These are phyloP conservation scores for Heliornis fulica DNA, from an alignment of 2,113 vertebrate species.

Conservation along the genomic window DNA sequence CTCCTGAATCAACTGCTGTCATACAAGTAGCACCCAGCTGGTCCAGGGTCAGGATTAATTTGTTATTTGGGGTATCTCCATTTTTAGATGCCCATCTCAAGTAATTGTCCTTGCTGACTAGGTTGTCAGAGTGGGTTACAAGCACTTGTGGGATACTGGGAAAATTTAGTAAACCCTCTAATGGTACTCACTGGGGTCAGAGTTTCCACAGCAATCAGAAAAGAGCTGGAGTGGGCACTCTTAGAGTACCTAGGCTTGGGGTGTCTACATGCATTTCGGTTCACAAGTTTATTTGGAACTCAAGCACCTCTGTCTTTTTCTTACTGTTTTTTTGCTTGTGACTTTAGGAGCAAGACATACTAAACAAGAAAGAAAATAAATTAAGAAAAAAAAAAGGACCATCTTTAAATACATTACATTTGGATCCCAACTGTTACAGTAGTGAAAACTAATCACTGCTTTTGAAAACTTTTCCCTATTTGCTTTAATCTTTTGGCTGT, in stretches of 20 bases:
- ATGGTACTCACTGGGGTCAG: background rate
- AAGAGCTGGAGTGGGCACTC: background rate
- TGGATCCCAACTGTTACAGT: background rate
- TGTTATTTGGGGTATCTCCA: background rate
- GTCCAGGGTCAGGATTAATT: constrained; percentile 37
- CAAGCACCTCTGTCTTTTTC: background rate
- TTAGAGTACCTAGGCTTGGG: background rate
- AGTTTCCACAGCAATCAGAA: background rate
- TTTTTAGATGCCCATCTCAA: background rate
- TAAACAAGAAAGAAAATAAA: background rate
- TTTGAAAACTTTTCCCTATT: background rate
- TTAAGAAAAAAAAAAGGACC: background rate
- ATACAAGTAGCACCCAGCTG: constrained; percentile 42
- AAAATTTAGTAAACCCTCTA: background rate
- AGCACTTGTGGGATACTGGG: background rate
- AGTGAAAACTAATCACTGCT: background rate
- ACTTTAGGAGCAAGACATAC: background rate
- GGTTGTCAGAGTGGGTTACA: background rate
- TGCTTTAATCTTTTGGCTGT: background rate
- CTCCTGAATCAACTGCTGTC: constrained; percentile 52
- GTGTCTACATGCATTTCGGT: background rate
- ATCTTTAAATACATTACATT: background rate
- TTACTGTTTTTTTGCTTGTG: background rate
- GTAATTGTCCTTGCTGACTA: background rate
- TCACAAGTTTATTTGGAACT: background rate